Evolutionary conservation across 1,140 invertebrate genomes (phyloP).

Genomic region (Bombus huntii): DNA sequence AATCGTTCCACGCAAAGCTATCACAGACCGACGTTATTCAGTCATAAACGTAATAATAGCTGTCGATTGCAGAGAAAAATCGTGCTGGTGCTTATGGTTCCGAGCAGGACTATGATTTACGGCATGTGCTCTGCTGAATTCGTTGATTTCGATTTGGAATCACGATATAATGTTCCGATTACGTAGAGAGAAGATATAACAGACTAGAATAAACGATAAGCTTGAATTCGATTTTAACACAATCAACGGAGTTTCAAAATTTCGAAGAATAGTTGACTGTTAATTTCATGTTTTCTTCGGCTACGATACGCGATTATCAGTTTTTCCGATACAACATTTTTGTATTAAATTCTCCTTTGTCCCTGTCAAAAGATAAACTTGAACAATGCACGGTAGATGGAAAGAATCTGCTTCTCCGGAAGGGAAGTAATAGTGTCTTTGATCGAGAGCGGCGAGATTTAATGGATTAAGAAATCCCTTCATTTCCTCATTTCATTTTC

Average conservation of each 20-base stretch:
- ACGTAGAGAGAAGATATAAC: no score
- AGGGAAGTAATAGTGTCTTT: not conserved
- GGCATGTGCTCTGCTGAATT: not conserved
- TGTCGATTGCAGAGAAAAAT: not conserved
- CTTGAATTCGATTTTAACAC: no score
- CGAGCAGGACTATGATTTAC: not conserved
- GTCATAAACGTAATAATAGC: not conserved
- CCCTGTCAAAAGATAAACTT: no score
- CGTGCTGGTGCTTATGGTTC: no score
- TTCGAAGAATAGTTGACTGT: not conserved
- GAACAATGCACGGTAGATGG: not conserved
- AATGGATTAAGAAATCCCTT: slow-evolving; percentile 20
- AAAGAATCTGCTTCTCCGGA: no score
- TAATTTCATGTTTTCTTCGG: not conserved
- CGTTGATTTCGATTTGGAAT: not conserved
- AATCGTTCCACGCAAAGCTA: no score
- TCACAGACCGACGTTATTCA: not conserved
- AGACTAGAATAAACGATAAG: no score
- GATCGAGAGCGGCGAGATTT: not conserved
- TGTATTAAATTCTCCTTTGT: not conserved
- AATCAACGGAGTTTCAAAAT: not conserved
- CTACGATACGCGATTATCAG: not conserved
- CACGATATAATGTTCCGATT: no score
- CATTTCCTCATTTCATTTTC: slow-evolving; percentile 8
- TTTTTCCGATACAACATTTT: not conserved